A percentile compares a stretch with the other conserved stretches of the same genome.
phyloP scores from a whole-genome alignment of 1,140 invertebrate genomes.

The Nilaparvata lugens region DNA sequence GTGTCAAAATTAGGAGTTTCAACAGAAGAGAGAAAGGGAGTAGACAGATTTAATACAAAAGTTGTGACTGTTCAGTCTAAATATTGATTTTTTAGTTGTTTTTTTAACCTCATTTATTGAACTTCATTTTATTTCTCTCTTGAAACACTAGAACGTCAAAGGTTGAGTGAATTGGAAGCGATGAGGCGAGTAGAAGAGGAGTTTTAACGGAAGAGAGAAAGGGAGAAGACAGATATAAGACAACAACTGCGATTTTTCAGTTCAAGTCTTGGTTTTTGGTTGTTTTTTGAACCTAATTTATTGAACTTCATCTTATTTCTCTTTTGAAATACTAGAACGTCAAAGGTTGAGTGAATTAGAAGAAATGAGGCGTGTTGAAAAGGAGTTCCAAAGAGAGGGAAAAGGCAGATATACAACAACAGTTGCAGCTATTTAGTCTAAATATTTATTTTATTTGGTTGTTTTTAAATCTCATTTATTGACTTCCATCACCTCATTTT shows the following conservation, averaged over 20 bases:
- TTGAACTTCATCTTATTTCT: not conserved
- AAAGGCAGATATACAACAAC: constrained; percentile 63
- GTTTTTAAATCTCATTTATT: not conserved
- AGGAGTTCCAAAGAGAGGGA: constrained; percentile 65
- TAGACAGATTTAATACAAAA: too few species aligned
- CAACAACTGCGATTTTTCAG: constrained; percentile 60
- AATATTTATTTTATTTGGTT: too few species aligned
- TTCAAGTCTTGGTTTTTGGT: too few species aligned
- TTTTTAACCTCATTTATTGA: not conserved
- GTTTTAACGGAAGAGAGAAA: constrained; percentile 59
- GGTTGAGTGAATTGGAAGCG: constrained; percentile 62
- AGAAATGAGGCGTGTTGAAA: constrained; percentile 62
- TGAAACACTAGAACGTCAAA: constrained; percentile 57
- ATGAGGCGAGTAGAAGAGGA: constrained; percentile 67
- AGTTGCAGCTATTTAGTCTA: constrained; percentile 54
- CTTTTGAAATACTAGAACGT: constrained; percentile 49
- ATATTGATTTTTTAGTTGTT: too few species aligned
- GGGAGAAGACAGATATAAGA: constrained; percentile 63
- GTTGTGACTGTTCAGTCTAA: too few species aligned
- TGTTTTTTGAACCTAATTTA: not conserved
- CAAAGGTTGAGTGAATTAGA: constrained; percentile 63
- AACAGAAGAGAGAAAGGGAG: too few species aligned
- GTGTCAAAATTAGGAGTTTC: too few species aligned
- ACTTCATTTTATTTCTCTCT: not conserved
- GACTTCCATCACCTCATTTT: not conserved